phyloP scores from a whole-genome alignment of 1,140 invertebrate genomes.

The Pinna nobilis region DNA sequence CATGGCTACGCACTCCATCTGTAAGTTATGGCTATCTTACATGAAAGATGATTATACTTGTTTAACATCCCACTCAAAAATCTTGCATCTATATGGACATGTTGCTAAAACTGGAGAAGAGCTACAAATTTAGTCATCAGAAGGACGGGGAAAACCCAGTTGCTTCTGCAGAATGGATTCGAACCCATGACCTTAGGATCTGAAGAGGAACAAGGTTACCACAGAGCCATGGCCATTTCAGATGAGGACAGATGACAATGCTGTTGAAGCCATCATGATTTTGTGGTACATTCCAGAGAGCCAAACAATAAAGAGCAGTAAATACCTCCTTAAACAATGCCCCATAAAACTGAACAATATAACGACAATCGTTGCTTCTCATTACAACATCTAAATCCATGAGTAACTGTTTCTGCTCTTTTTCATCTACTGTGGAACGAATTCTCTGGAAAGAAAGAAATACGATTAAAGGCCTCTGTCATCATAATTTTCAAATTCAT shows the following conservation, averaged over 20 bases:
- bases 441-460: constrained; percentile 63
- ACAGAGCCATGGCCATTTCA: neutral
- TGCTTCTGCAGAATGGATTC: too few species aligned
- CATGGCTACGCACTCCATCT: too few species aligned
- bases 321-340: constrained; percentile 95
- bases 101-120: too few species aligned
- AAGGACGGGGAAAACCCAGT: too few species aligned
- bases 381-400: constrained; percentile 99
- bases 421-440: constrained; percentile 95
- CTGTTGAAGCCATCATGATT: neutral
- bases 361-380: constrained; percentile 96
- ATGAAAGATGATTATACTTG: too few species aligned
- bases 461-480: too few species aligned
- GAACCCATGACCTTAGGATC: too few species aligned
- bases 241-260: neutral
- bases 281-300: neutral
- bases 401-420: constrained; percentile 94
- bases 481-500: too few species aligned
- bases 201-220: neutral
- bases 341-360: constrained; percentile 98
- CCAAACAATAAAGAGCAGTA: neutral
- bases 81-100: too few species aligned
- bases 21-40: too few species aligned
- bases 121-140: too few species aligned
- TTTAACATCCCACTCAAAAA: too few species aligned